Percentiles rank a stretch among this genome's conserved stretches.
Conservation (phyloP, 2,113 vertebrate genomes). For the Naja naja region DNA sequence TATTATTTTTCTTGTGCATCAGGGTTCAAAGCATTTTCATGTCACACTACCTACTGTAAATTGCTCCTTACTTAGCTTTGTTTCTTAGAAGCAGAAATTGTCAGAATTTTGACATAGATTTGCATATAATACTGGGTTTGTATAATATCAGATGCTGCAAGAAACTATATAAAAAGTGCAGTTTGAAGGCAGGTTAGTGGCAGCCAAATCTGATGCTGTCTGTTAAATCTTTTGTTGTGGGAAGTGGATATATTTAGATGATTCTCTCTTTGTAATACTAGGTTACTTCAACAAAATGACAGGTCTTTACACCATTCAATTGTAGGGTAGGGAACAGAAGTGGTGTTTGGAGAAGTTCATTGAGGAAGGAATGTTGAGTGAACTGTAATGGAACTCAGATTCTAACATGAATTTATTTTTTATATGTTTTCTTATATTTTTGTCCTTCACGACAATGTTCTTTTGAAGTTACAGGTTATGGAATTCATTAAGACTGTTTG, state of each 20-base stretch:
- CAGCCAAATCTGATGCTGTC: conserved; percentile 23
- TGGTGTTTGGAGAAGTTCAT: conserved; percentile 27
- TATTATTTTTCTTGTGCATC: neutral
- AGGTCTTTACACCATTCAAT: conserved; percentile 45
- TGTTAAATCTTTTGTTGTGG: conserved; percentile 10
- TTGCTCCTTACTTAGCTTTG: neutral
- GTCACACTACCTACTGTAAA: neutral
- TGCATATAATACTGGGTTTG: neutral
- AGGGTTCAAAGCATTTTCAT: neutral
- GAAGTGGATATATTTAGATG: conserved; percentile 45
- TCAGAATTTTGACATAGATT: neutral
- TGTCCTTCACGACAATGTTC: neutral
- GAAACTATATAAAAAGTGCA: neutral
- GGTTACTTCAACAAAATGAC: conserved; percentile 51
- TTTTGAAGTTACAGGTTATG: neutral
- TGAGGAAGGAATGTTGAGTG: conserved; percentile 3
- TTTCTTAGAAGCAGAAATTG: neutral
- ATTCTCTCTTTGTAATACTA: conserved; percentile 41
- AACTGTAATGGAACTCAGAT: neutral
- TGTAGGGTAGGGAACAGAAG: conserved; percentile 37
- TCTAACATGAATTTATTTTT: neutral
- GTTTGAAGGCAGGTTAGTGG: neutral
- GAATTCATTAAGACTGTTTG: neutral
- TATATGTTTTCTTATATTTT: neutral
- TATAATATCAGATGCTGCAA: neutral